These are phyloP conservation scores for Chiloscyllium plagiosum DNA, from an alignment of 2,113 vertebrate genomes.

Conservation along the genomic window DNA sequence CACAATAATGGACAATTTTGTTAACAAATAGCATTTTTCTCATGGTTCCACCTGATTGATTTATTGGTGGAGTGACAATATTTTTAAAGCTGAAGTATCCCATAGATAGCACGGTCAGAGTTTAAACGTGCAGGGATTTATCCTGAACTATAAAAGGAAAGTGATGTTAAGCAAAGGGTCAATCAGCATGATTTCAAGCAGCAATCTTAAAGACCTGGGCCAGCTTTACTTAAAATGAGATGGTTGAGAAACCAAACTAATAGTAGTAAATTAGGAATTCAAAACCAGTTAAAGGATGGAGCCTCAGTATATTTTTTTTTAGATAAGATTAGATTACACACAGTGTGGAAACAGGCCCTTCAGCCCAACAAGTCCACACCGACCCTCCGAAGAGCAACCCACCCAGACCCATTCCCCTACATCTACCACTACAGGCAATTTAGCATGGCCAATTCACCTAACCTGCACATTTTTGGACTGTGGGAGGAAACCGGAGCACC, in stretches of 20 bases:
- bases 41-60: neutral
- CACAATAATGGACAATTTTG: neutral
- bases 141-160: neutral
- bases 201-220: neutral
- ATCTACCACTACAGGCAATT: too few species aligned
- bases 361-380: too few species aligned
- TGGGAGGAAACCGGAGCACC: too few species aligned
- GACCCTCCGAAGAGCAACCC: too few species aligned
- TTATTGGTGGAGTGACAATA: neutral
- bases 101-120: neutral
- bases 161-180: neutral
- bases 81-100: neutral
- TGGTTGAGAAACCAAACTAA: neutral
- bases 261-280: neutral
- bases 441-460: too few species aligned
- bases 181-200: neutral
- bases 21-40: neutral
- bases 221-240: neutral
- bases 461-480: too few species aligned
- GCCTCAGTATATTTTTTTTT: neutral
- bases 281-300: neutral
- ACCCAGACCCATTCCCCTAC: too few species aligned
- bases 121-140: neutral
- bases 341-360: too few species aligned
- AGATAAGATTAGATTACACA: too few species aligned